Conservation (phyloP, 2,888 invertebrate species). For the Drosophila cognata region DNA sequence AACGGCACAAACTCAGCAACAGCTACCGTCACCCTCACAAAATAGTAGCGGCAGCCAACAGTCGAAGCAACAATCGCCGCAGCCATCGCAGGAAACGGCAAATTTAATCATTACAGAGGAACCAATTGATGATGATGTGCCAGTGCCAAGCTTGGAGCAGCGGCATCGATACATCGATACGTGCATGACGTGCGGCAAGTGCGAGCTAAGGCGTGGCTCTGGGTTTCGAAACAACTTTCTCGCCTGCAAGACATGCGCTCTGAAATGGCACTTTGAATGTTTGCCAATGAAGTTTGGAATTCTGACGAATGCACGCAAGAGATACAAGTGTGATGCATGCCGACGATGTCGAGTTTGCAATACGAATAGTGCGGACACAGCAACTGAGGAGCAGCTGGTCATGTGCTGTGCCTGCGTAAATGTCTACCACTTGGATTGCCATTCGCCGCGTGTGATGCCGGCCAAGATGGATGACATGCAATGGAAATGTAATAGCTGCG, state of each 20-base stretch:
- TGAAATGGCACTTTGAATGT: slow-evolving; percentile 79
- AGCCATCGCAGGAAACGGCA: not conserved
- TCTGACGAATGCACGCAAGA: slow-evolving; percentile 71
- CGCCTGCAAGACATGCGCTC: slow-evolving; percentile 75
- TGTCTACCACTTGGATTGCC: slow-evolving; percentile 93
- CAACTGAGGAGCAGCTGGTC: slow-evolving; percentile 87
- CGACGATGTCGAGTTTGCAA: slow-evolving; percentile 89
- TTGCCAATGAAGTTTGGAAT: slow-evolving; percentile 73
- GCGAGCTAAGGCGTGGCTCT: slow-evolving; percentile 75
- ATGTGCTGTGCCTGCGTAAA: slow-evolving; percentile 92
- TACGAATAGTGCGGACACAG: slow-evolving; percentile 27
- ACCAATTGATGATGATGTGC: not conserved
- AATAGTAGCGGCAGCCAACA: not conserved
- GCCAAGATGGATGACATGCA: slow-evolving; percentile 86
- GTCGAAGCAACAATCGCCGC: slow-evolving; percentile 3
- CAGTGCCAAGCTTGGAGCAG: slow-evolving; percentile 11
- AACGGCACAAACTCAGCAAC: slow-evolving; percentile 13
- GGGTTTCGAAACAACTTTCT: slow-evolving; percentile 78
- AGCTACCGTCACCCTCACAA: slow-evolving; percentile 2
- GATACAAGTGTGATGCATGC: slow-evolving; percentile 95
- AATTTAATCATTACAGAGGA: not conserved
- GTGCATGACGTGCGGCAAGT: slow-evolving; percentile 74
- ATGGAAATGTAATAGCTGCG: slow-evolving; percentile 91
- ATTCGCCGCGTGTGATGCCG: slow-evolving; percentile 89
- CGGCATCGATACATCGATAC: slow-evolving; percentile 49